Conservation (phyloP, 2,797 vertebrate genomes). For the Sebastes matsubarae region DNA sequence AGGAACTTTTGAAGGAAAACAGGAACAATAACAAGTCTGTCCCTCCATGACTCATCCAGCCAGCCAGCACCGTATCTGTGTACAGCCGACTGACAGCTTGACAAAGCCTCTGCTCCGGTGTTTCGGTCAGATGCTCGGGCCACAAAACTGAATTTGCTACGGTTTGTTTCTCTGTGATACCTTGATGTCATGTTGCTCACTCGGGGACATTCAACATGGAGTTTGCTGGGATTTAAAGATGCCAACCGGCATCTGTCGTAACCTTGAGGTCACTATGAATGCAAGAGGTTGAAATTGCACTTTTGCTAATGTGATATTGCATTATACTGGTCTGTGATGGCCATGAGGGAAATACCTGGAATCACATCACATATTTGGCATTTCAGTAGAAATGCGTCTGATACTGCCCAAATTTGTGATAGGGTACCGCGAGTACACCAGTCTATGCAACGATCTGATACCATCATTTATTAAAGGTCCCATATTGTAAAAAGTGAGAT, state of each 20-base stretch:
- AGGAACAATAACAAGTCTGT: conserved; percentile 23
- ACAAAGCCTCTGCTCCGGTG: conserved; percentile 5
- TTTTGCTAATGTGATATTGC: not conserved
- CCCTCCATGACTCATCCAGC: conserved; percentile 1
- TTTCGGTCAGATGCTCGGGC: conserved; percentile 1
- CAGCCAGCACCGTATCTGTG: not conserved
- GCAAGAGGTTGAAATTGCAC: not conserved
- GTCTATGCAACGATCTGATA: not conserved
- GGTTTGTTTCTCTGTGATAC: not conserved
- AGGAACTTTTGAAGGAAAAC: conserved; percentile 28
- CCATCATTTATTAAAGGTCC: too few relatives aligned
- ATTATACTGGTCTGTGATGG: not conserved
- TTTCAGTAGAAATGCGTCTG: not conserved
- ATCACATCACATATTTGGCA: not conserved
- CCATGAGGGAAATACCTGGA: not conserved
- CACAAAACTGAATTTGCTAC: conserved; percentile 1
- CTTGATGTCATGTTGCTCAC: not conserved
- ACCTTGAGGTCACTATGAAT: conserved; percentile 16
- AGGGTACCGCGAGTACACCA: not conserved
- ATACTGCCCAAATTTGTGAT: not conserved
- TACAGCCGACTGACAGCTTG: conserved; percentile 14
- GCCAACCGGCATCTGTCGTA: not conserved
- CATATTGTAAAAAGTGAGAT: too few relatives aligned
- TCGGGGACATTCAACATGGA: not conserved
- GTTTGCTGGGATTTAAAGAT: not conserved